phyloP scores from a whole-genome alignment of 2,113 vertebrate genomes.

The Capreolus pygargus region DNA sequence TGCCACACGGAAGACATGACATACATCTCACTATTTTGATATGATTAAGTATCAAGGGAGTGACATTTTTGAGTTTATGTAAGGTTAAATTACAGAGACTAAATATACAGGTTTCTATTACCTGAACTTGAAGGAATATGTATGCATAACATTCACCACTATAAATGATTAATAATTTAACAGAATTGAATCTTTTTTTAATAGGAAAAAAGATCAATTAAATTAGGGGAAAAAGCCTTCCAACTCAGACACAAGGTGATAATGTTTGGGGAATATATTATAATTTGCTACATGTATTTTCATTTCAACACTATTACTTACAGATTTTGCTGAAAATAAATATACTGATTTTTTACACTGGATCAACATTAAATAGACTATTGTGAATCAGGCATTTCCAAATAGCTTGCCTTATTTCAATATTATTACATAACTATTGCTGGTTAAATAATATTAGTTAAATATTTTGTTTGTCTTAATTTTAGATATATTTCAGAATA shows the following conservation, averaged over 20 bases:
- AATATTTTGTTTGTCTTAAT: not conserved
- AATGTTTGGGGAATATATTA: constrained; percentile 3
- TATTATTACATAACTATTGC: not conserved
- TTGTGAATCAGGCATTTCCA: constrained; percentile 17
- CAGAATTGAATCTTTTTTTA: not conserved
- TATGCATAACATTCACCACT: not conserved
- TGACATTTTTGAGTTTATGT: constrained; percentile 10
- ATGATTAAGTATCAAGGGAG: not conserved
- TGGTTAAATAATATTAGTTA: not conserved
- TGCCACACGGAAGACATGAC: not conserved
- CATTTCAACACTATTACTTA: not conserved
- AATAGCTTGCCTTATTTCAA: not conserved
- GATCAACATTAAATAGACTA: constrained; percentile 16
- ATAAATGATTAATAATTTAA: constrained; percentile 40
- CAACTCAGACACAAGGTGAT: not conserved
- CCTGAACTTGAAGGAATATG: not conserved
- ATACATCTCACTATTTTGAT: constrained; percentile 17
- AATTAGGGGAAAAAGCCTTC: not conserved
- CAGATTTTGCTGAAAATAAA: constrained; percentile 51
- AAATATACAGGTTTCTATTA: constrained; percentile 47
- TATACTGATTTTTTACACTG: constrained; percentile 2
- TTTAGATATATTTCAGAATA: constrained; percentile 5
- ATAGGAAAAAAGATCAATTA: not conserved
- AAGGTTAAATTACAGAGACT: not conserved
- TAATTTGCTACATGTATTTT: constrained; percentile 30